Conservation (phyloP, 2,797 vertebrate species). For the Fundulus diaphanus region DNA sequence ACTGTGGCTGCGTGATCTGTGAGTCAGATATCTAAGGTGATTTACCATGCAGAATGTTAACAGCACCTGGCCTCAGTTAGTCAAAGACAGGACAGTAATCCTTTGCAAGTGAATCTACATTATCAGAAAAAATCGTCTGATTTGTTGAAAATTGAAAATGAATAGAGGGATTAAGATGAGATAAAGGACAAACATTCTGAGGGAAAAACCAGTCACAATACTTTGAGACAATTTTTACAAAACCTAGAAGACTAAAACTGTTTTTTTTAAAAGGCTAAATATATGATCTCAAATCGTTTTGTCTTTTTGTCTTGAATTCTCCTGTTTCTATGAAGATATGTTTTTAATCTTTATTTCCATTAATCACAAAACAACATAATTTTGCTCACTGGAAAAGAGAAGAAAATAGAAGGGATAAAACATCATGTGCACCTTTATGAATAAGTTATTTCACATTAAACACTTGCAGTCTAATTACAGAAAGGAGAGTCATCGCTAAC, state of each 20-base stretch:
- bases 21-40: conserved; percentile 49
- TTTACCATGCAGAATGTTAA: conserved; percentile 31
- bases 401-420: not conserved
- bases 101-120: conserved; percentile 11
- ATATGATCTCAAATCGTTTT: not conserved
- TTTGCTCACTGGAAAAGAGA: not conserved
- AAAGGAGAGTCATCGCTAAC: not conserved
- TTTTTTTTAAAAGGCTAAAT: not conserved
- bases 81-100: not conserved
- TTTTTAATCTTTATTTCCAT: too few species aligned
- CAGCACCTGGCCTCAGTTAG: conserved; percentile 33
- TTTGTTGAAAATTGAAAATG: not conserved
- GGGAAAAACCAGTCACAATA: not conserved
- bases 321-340: too few species aligned
- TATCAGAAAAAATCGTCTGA: conserved; percentile 11
- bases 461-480: not conserved
- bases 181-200: not conserved
- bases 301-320: too few species aligned
- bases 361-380: too few species aligned
- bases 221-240: not conserved
- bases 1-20: conserved; percentile 25
- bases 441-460: not conserved
- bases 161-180: not conserved
- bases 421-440: not conserved
- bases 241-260: not conserved